phyloP scores from a whole-genome alignment of 2,888 invertebrate species.

The Parnassius glacialis region DNA sequence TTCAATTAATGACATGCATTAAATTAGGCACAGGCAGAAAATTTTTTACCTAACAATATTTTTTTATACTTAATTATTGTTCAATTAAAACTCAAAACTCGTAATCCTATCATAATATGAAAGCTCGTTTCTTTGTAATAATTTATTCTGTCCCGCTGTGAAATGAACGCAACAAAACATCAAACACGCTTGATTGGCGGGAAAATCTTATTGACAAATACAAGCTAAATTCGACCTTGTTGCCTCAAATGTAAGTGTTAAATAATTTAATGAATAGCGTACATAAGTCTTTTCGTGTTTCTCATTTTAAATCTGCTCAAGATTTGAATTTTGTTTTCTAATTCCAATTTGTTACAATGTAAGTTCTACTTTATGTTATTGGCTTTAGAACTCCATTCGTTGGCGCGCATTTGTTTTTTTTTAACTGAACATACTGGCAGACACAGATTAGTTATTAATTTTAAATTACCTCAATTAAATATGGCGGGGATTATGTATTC shows the following conservation, averaged over 20 bases:
- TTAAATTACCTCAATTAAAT: conserved; percentile 40
- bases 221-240: neutral
- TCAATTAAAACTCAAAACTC: conserved; percentile 6
- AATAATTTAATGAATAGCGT: neutral
- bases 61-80: neutral
- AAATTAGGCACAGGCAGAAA: too few relatives aligned
- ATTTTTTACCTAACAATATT: too few relatives aligned
- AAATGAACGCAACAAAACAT: neutral
- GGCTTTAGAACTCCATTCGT: conserved; percentile 1
- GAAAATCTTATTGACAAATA: neutral
- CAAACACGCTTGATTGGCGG: conserved; percentile 6
- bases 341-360: neutral
- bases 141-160: conserved; percentile 13
- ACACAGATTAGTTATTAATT: conserved; percentile 35
- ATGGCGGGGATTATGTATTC: conserved; percentile 34
- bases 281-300: conserved; percentile 6
- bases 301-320: neutral
- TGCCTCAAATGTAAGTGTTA: neutral
- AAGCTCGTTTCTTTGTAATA: conserved; percentile 4
- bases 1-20: too few relatives aligned
- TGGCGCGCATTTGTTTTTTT: conserved; percentile 8
- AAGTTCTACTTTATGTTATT: neutral
- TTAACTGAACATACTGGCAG: conserved; percentile 8
- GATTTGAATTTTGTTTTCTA: conserved; percentile 8
- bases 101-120: conserved; percentile 11